Evolutionary conservation across 2,888 invertebrate species (phyloP), one percentile per base, ranked within the genome.

Genomic region (Caenorhabditis angaria): DNA sequence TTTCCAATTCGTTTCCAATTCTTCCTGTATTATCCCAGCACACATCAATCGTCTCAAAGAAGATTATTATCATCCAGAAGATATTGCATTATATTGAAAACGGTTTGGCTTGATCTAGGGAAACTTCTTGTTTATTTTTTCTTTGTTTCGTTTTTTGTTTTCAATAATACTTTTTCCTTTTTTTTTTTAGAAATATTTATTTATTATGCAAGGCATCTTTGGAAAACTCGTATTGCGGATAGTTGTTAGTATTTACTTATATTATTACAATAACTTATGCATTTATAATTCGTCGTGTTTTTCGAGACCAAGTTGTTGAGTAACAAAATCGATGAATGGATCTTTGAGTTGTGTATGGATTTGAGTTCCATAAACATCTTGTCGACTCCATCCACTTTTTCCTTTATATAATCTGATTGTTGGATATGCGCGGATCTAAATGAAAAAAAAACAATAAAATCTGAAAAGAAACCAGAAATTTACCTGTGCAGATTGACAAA

Each of bases 371-470:
- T 57, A 48, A 22, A 78, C 68, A 48, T 80, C 76, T 60, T 84
- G 82, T 51, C 81, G 67, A 10, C 60, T 47, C 53, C 72, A 72
- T 28, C 71, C 70, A 10, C 62, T 75, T 20, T 77, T 59, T 14
- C 88, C 88, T 18, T 56, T 51, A 81, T 91, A 91, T 62, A 91
- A 88, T 55, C 89, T 88, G 8, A 92, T 88, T 5, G 91, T 90
- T 0, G 92, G 92, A 86, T 92, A 92, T 27, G 90, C 91, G 48
- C 88, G 87, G 6, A 92, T 65, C 66, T 41, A 41, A 18, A n/a
- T n/a, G n/a, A n/a, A n/a, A n/a, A n/a, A n/a, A 41, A 41, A 75
- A 55, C 6, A 6, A 3, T 63, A 60, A 57, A 14, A 24, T 27
- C 2, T 25, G 5, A 18, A 28, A 20, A 51, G 53, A 20, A 14